Evolutionary conservation across 2,888 invertebrate species (phyloP).

Genomic region (Drosophila kuntzei): DNA sequence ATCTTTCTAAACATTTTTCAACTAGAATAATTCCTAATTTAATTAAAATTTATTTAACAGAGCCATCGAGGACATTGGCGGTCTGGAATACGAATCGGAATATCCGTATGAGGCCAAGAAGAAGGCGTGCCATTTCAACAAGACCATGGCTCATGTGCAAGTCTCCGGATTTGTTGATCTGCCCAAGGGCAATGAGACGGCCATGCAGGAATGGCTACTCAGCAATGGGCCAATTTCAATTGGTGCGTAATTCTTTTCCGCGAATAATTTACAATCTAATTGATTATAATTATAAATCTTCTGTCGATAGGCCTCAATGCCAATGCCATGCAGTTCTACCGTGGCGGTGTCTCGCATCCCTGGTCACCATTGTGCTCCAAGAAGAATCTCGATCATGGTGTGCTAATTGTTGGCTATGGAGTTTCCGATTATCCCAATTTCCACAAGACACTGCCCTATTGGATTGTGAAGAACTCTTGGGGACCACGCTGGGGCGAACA

Average conservation of each 20-base stretch:
- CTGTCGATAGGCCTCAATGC: conserved; percentile 90
- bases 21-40: not conserved
- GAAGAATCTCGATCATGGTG: conserved; percentile 94
- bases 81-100: conserved; percentile 94
- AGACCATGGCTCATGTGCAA: conserved; percentile 88
- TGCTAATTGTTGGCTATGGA: conserved; percentile 97
- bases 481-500: conserved; percentile 96
- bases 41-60: conserved; percentile 84
- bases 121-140: conserved; percentile 92
- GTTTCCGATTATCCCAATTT: conserved; percentile 91
- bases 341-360: conserved; percentile 97
- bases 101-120: conserved; percentile 96
- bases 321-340: conserved; percentile 98
- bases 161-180: conserved; percentile 92
- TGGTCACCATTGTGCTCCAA: conserved; percentile 93
- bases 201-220: conserved; percentile 96
- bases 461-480: conserved; percentile 99
- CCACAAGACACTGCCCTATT: conserved; percentile 93
- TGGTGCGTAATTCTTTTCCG: conserved; percentile 82
- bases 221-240: conserved; percentile 97
- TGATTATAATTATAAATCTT: not conserved
- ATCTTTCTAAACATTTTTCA: not conserved
- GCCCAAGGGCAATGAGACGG: conserved; percentile 90
- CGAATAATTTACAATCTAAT: not conserved
- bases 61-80: conserved; percentile 94